These are phyloP conservation scores for Channa maculata DNA, from an alignment of 2,113 vertebrate species.

Conservation along the genomic window DNA sequence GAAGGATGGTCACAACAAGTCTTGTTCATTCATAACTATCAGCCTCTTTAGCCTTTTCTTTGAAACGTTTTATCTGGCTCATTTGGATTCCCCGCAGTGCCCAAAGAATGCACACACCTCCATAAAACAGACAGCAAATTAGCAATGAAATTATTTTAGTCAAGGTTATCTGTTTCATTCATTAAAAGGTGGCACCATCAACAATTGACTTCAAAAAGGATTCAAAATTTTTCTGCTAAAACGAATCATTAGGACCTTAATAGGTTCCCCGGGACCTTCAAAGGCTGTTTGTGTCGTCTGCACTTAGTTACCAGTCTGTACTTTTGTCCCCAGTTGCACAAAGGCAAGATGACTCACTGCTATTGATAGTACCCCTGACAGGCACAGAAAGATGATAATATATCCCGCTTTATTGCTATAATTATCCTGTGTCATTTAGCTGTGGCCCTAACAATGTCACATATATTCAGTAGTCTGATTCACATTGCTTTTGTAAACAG, in stretches of 20 bases:
- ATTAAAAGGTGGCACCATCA: conserved; percentile 18
- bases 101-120: conserved; percentile 3
- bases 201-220: conserved; percentile 44
- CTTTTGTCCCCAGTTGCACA: conserved; percentile 51
- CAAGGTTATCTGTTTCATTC: conserved; percentile 56
- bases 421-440: conserved; percentile 48
- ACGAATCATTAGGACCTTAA: conserved; percentile 67
- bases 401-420: conserved; percentile 44
- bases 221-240: conserved; percentile 57
- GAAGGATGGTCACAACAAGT: conserved; percentile 13
- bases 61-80: conserved; percentile 19
- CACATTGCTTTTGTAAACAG: conserved; percentile 12
- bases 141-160: conserved; percentile 32
- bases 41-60: neutral
- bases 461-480: conserved; percentile 22
- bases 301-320: conserved; percentile 55
- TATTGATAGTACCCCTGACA: conserved; percentile 64
- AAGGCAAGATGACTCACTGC: conserved; percentile 67
- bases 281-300: conserved; percentile 62
- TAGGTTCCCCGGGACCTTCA: conserved; percentile 57
- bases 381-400: conserved; percentile 52
- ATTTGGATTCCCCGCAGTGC: conserved; percentile 16
- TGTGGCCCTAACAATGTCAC: conserved; percentile 8
- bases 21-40: conserved; percentile 25
- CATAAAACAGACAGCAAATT: conserved; percentile 18